Base-by-base conservation (phyloP, 1,140 invertebrate species). In the Capitella teleta region DNA sequence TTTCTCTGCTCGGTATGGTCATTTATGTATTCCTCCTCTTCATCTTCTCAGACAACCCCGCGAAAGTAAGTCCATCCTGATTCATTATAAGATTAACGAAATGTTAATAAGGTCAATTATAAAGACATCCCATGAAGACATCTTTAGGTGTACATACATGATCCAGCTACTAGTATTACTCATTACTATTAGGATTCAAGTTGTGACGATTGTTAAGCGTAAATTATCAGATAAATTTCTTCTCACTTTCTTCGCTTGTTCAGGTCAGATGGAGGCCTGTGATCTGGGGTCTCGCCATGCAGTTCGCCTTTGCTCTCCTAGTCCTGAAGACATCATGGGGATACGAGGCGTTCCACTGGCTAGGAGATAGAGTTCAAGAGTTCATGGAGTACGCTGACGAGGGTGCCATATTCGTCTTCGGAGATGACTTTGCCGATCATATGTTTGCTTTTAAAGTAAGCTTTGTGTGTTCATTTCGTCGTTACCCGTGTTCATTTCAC, bases 371-470 rank as follows among this genome's bases (percentile, higher is more conserved):
- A 54, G 66, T 80, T 1, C 77, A 80, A 14, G 78, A 75, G 0
- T 93, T 95, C 62, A 64, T 96, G 19, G 73, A 76, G 2, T 92
- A 82, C 61, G 79, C 85, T 0, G 77, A 82, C 46, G 72, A 76
- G 1, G 92, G 91, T 0, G 81, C 86, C 0, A 72, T 63, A 2
- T 93, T 97, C 61, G 83, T 93, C 0, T 95, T 87, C 64, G 87
- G 87, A 0, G 75, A 84, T 1, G 49, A 46, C 8, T 59, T 53
- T 41, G 19, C 24, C 5, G 56, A 63, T n/a, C 64, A 63, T 47
- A 58, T 57, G 37, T 63, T 67, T 47, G 61, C 57, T 3, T 61
- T 68, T 42, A 57, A 53, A 54, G 61, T 65, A 40, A 10, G 14
- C 10, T 34, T n/a, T n/a, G n/a, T n/a, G n/a, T n/a, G n/a, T n/a